Evolutionary conservation across 2,888 invertebrate species (phyloP), one percentile per base, ranked within the genome.

Genomic region (Tubulanus polymorphus): DNA sequence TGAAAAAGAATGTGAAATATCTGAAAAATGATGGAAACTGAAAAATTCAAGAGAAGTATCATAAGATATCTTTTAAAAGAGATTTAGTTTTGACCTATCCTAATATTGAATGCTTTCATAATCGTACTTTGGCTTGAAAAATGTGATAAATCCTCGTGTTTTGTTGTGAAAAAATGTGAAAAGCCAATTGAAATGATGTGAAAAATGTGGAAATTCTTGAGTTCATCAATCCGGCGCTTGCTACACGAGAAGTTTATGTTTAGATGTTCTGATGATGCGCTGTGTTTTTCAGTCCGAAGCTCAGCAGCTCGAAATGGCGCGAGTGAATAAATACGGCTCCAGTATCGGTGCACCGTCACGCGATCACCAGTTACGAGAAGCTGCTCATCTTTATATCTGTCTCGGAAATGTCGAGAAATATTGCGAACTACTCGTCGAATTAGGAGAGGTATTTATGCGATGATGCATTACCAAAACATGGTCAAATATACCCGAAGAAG

Each of bases 401-500:
- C 64, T 75, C 10, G 81, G 81, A 3, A 78, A 80, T 56, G 55
- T 80, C 5, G 76, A 75, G 60, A 67, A 75, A 35, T 80, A 79
- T 66, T 81, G 81, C 72, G 79, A 81, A 61, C 62, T 80, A 2
- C 73, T 78, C 69, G 73, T 75, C n/a, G 73, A 76, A 50, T 62
- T 79, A 1, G 79, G 79, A 48, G 69, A 78, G 70, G 76, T 76
- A 10, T 8, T 10, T 45, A 45, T 8, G 46, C 12, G 10, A 20
- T 20, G 10, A 20, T n/a, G 20, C 46, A 45, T 35, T 35, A 35
- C 12, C 35, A 35, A n/a, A 35, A 35, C n/a, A n/a, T 35, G n/a
- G n/a, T 35, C 35, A 12, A n/a, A n/a, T n/a, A n/a, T n/a, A n/a
- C n/a, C n/a, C n/a, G n/a, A n/a, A n/a, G n/a, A n/a, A n/a, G n/a